Evolutionary conservation across 2,113 vertebrate genomes (phyloP).

Genomic region (Vanacampus margaritifer): DNA sequence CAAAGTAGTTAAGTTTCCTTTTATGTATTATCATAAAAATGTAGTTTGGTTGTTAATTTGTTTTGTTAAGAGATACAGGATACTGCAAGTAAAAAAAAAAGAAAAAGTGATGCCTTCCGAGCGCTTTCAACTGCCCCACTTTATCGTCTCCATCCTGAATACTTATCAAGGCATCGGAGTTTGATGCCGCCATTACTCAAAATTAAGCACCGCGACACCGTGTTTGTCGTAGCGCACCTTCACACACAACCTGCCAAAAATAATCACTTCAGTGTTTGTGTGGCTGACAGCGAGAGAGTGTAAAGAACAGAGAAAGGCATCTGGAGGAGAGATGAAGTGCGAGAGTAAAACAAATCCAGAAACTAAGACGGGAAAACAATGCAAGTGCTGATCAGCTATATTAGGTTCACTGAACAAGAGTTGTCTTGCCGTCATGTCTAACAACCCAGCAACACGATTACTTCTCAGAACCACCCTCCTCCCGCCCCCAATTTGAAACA

Average conservation of each 20-base stretch:
- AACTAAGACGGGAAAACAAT: slow-evolving; percentile 32
- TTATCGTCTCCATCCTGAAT: slow-evolving; percentile 71
- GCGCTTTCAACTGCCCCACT: slow-evolving; percentile 52
- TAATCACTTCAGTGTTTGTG: slow-evolving; percentile 71
- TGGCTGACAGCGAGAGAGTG: slow-evolving; percentile 23
- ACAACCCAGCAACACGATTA: slow-evolving; percentile 65
- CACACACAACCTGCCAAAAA: slow-evolving; percentile 82
- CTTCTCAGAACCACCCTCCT: slow-evolving; percentile 28
- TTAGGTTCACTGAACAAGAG: not conserved
- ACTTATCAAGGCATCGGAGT: slow-evolving; percentile 76
- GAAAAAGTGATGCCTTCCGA: slow-evolving; percentile 10
- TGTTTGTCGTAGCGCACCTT: slow-evolving; percentile 81
- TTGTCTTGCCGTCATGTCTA: slow-evolving; percentile 68
- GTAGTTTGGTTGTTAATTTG: slow-evolving; percentile 11
- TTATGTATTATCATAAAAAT: not conserved
- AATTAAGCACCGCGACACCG: slow-evolving; percentile 81
- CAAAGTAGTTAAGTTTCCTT: no score
- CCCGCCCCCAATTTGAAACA: slow-evolving; percentile 44
- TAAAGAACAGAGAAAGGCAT: slow-evolving; percentile 19
- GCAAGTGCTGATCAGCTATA: slow-evolving; percentile 24
- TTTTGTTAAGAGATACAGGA: slow-evolving; percentile 6
- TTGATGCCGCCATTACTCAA: slow-evolving; percentile 73
- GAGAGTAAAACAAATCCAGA: slow-evolving; percentile 27
- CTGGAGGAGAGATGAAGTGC: slow-evolving; percentile 35
- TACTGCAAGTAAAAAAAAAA: not conserved